Base-by-base conservation (phyloP, 92 coral and sea anemone genomes). In the Palythoa caribaeorum region DNA sequence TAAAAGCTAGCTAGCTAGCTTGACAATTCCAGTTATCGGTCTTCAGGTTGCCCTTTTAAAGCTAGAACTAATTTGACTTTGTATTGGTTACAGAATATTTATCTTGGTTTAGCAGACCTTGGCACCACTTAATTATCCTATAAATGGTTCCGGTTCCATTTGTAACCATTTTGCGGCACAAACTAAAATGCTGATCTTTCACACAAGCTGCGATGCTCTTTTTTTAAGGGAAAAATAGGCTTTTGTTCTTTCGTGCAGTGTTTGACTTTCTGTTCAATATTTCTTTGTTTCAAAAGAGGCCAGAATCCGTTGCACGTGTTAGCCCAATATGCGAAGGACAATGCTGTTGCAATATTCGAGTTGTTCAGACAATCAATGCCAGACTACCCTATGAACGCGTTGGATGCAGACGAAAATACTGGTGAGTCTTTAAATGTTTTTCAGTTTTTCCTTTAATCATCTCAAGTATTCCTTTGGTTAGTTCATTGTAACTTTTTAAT, bases 251-350 rank as follows among this genome's bases (percentile, higher is more conserved):
- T 59, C 4, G 4, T 1, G 20, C 20, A 63, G 6, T 35, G 68
- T 59, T 69, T 51, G 13, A 60, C 9, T 44, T 16, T 28, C 5
- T 71, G 53, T 40, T 9, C 47, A 37, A 3, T 38, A 8, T 76
- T 59, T 71, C 78, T 37, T 35, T 84, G 52, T 40, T 79, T 10
- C 76, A 84, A 3, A 14, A 96, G 98, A 57, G 99, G 99, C 19
- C 99, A 96, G 87, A 96, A 93, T 84, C 94, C 96, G n/a, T 89
- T 96, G 52, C 99, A 96, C 90, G 92, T 95, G 38, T 85, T 96
- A 15, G 90, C 98, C 66, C 99, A 96, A 59, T 96, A 96, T 65
- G 95, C 98, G 44, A 96, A 95, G 59, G 99, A 96, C 55, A 94
- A 95, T 80, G 99, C 99, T 6, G 95, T 93, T 8, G 95, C 98